A percentile compares a stretch with the other conserved stretches of the same genome.
phyloP scores from a whole-genome alignment of 1,140 invertebrate species.

The Penaeus vannamei region DNA sequence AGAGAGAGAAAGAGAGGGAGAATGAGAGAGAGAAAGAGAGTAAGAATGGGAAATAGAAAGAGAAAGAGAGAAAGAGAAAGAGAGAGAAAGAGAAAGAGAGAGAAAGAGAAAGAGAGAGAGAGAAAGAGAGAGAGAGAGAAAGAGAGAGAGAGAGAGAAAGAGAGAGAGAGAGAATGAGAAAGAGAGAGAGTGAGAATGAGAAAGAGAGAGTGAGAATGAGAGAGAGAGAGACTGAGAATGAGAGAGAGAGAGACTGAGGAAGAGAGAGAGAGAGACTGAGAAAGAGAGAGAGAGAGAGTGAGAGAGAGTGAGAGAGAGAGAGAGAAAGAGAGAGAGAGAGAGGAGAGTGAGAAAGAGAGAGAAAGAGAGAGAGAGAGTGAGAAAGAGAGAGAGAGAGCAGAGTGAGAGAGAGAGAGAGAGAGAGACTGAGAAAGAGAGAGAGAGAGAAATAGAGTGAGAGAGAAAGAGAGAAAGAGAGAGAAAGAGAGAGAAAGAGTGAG shows the following conservation, averaged over 20 bases:
- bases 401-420: not conserved
- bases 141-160: not conserved
- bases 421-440: not conserved
- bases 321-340: not conserved
- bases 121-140: not conserved
- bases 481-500: not conserved
- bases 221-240: not conserved
- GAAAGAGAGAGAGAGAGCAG: not conserved
- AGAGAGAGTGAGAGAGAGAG: slow-evolving; percentile 20
- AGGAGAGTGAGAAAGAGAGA: not conserved
- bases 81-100: not conserved
- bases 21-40: not conserved
- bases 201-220: not conserved
- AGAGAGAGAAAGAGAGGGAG: too few relatives aligned
- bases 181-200: not conserved
- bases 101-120: slow-evolving; percentile 13
- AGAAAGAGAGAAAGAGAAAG: not conserved
- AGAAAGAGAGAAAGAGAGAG: not conserved
- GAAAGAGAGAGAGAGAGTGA: not conserved
- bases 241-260: not conserved
- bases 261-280: not conserved
- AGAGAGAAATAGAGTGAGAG: not conserved
- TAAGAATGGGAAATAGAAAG: not conserved
- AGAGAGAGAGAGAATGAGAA: not conserved
- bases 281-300: not conserved